These are phyloP conservation scores for Apotomis betuletana DNA, from an alignment of 2,888 invertebrate genomes.

Conservation along the genomic window DNA sequence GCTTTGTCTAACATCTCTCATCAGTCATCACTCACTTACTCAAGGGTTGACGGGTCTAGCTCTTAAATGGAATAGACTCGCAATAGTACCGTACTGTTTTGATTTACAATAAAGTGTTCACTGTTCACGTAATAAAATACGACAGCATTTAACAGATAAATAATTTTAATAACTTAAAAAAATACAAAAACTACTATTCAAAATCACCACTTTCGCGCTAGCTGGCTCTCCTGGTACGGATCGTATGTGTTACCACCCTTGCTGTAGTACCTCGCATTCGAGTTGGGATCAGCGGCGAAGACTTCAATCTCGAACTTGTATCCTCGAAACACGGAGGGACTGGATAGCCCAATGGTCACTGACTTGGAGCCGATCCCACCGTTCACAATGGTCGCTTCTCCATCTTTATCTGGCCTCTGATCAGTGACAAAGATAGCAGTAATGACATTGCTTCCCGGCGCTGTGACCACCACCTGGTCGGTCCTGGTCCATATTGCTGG, in stretches of 20 bases:
- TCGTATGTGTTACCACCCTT: slow-evolving; percentile 52
- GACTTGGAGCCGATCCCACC: slow-evolving; percentile 68
- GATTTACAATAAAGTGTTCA: too few relatives aligned
- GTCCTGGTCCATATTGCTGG: slow-evolving; percentile 71
- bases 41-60: too few relatives aligned
- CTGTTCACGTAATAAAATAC: not conserved
- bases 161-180: not conserved
- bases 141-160: not conserved
- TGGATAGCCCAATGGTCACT: slow-evolving; percentile 68
- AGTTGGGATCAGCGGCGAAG: slow-evolving; percentile 57
- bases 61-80: too few relatives aligned
- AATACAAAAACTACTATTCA: slow-evolving; percentile 13
- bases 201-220: slow-evolving; percentile 39
- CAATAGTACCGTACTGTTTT: too few relatives aligned
- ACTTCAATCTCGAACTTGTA: slow-evolving; percentile 73
- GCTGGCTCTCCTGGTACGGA: slow-evolving; percentile 53
- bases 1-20: too few relatives aligned
- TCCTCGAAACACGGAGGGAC: slow-evolving; percentile 68
- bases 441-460: slow-evolving; percentile 64
- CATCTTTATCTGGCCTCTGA: slow-evolving; percentile 66
- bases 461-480: slow-evolving; percentile 63
- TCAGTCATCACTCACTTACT: too few relatives aligned
- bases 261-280: slow-evolving; percentile 52
- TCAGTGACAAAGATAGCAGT: slow-evolving; percentile 68
- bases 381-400: slow-evolving; percentile 63